Conservation (phyloP, 2,797 vertebrate genomes). For the Ateles fusciceps region DNA sequence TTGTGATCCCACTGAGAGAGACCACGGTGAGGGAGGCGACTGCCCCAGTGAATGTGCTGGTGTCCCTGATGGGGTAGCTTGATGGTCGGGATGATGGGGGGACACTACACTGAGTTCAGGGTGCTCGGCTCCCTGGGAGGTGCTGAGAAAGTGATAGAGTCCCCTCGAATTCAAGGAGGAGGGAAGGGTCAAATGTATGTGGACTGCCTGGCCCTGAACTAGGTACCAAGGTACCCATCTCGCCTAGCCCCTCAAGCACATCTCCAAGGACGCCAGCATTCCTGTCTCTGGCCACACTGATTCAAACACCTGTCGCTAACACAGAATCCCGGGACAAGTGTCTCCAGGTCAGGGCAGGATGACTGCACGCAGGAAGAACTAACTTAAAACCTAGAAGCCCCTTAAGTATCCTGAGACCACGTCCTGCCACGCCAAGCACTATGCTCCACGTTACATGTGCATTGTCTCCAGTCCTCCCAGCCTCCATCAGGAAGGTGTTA, state of each 20-base stretch:
- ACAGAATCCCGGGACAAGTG: not conserved
- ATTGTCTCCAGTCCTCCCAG: not conserved
- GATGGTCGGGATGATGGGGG: fast-evolving
- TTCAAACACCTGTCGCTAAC: not conserved
- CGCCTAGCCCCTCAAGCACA: not conserved
- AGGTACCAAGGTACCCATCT: not conserved
- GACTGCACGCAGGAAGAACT: not conserved
- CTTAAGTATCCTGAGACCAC: not conserved
- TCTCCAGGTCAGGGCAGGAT: not conserved
- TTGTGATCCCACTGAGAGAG: not conserved
- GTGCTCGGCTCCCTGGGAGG: not conserved
- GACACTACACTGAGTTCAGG: too few species aligned
- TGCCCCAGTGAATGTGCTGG: fast-evolving
- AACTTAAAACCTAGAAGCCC: not conserved
- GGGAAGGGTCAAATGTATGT: not conserved
- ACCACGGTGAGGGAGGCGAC: fast-evolving
- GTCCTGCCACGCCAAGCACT: fast-evolving
- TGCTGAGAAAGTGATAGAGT: not conserved
- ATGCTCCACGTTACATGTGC: fast-evolving
- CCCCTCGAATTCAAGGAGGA: not conserved
- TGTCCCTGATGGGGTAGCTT: not conserved
- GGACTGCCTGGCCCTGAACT: not conserved
- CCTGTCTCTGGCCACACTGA: not conserved
- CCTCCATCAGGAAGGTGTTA: not conserved
- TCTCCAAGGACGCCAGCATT: not conserved